These are phyloP conservation scores for Muricea muricata DNA, from an alignment of 92 coral and sea anemone species.

Conservation along the genomic window DNA sequence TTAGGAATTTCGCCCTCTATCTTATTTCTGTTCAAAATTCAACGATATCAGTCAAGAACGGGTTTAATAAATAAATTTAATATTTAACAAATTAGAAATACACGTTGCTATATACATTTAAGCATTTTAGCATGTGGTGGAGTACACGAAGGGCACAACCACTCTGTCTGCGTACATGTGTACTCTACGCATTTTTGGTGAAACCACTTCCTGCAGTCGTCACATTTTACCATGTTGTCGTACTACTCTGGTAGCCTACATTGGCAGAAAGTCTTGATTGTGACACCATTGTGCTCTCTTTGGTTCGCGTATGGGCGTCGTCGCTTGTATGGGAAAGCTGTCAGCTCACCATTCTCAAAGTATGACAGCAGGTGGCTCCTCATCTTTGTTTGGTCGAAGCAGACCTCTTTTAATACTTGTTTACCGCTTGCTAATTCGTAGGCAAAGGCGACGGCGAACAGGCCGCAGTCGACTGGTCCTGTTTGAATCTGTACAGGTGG, in stretches of 20 bases:
- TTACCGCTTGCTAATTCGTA: slow-evolving; percentile 39
- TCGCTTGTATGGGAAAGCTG: background rate
- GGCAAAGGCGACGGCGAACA: slow-evolving; percentile 25
- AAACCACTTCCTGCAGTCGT: slow-evolving; percentile 23
- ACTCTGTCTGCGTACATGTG: background rate
- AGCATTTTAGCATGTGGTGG: slow-evolving; percentile 1
- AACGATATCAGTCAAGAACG: too few species aligned
- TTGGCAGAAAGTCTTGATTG: background rate
- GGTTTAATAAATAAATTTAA: too few species aligned
- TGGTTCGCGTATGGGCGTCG: background rate
- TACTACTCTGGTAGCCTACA: slow-evolving; percentile 25
- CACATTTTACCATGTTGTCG: slow-evolving; percentile 21
- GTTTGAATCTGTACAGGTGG: slow-evolving; percentile 40
- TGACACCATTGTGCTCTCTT: slow-evolving; percentile 14
- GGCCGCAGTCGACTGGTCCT: slow-evolving; percentile 34
- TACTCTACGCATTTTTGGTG: slow-evolving; percentile 9
- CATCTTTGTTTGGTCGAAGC: slow-evolving; percentile 5
- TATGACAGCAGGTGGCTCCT: background rate
- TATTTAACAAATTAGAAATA: too few species aligned
- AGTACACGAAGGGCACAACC: slow-evolving; percentile 1
- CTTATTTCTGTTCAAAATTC: too few species aligned
- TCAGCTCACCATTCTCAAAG: slow-evolving; percentile 16
- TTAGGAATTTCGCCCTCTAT: too few species aligned
- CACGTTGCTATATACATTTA: too few species aligned
- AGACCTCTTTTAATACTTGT: background rate